Percentiles rank a stretch among this genome's conserved stretches.
Conservation (phyloP, 2,113 vertebrate genomes). For the human region DNA sequence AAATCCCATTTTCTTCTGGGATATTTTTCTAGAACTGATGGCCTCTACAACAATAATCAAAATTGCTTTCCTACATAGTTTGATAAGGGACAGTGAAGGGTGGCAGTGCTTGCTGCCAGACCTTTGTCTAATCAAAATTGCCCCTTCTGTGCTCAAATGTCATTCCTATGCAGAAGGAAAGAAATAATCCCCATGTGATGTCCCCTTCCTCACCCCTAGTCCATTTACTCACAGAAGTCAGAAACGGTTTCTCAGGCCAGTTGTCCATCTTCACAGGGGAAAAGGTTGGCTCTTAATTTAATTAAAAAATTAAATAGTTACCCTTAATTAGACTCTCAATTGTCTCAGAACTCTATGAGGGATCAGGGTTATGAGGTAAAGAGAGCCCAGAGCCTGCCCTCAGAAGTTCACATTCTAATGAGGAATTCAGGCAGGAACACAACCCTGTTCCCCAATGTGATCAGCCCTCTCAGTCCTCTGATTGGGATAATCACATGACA, state of each 20-base stretch:
- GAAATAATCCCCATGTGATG: neutral
- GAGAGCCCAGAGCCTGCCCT: neutral
- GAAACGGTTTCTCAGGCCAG: neutral
- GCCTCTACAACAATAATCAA: slow-evolving; percentile 72
- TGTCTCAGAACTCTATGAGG: neutral
- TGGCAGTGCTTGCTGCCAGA: slow-evolving; percentile 50
- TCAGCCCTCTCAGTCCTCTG: neutral
- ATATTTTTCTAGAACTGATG: slow-evolving; percentile 77
- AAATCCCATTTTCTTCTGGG: slow-evolving; percentile 54
- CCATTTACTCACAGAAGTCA: neutral
- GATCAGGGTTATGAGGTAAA: neutral
- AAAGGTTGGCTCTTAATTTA: neutral
- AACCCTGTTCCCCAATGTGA: neutral
- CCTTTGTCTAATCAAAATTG: slow-evolving; percentile 60
- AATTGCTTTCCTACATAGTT: slow-evolving; percentile 70
- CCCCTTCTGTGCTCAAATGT: slow-evolving; percentile 35
- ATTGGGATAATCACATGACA: neutral
- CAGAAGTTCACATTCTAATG: neutral
- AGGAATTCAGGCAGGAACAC: neutral
- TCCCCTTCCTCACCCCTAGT: neutral
- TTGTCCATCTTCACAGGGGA: neutral
- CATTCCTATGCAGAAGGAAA: slow-evolving; percentile 27
- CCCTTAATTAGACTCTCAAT: neutral
- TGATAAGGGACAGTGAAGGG: slow-evolving; percentile 59
- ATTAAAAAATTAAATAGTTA: neutral